Evolutionary conservation across 2,113 vertebrate species (phyloP).

Genomic region (Cottus gobio): DNA sequence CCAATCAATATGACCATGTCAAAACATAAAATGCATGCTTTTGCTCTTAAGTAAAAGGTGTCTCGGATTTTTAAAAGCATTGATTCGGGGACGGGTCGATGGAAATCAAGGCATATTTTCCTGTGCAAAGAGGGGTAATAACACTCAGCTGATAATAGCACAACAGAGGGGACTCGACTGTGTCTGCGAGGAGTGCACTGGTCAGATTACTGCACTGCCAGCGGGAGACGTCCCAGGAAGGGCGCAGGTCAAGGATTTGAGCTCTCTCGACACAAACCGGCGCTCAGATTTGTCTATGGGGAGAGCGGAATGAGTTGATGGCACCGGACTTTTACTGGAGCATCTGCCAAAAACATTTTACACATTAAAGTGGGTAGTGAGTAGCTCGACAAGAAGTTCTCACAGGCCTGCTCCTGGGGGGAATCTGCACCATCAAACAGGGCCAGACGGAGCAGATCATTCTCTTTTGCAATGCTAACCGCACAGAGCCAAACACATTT

Average conservation of each 20-base stretch:
- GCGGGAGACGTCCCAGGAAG: conserved; percentile 78
- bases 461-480: conserved; percentile 54
- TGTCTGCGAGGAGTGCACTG: conserved; percentile 73
- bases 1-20: conserved; percentile 95
- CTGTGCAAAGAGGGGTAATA: conserved; percentile 90
- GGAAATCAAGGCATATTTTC: conserved; percentile 90
- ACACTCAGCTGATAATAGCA: conserved; percentile 89
- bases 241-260: conserved; percentile 78
- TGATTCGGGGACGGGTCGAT: conserved; percentile 92
- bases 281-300: conserved; percentile 65
- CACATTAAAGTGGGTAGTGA: conserved; percentile 73
- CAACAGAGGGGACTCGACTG: conserved; percentile 74
- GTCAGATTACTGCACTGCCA: conserved; percentile 76
- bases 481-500: conserved; percentile 55
- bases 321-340: conserved; percentile 63
- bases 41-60: conserved; percentile 98
- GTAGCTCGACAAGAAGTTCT: conserved; percentile 69
- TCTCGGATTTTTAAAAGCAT: conserved; percentile 99
- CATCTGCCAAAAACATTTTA: conserved; percentile 77
- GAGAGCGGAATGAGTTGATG: conserved; percentile 56
- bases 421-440: conserved; percentile 64
- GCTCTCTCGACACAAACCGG: conserved; percentile 46
- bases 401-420: conserved; percentile 46
- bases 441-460: conserved; percentile 52
- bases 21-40: conserved; percentile 98